A percentile compares a stretch with the other conserved stretches of the same genome.
Conservation (phyloP, 2,888 invertebrate genomes). For the Metopia argyrocephala region DNA sequence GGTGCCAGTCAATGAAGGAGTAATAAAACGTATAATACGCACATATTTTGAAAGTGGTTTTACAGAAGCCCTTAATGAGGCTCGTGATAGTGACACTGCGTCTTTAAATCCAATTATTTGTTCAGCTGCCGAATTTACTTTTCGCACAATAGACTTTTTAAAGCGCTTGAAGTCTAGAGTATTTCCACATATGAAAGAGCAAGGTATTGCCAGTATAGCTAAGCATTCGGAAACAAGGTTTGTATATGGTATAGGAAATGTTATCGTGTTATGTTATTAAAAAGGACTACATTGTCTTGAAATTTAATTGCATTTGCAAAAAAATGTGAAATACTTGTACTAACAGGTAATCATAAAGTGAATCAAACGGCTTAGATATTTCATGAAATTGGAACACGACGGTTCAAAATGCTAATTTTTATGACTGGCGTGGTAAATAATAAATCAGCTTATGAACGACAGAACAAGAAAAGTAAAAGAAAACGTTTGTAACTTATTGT, state of each 20-base stretch:
- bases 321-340: no score
- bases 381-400: no score
- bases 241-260: neutral
- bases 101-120: constrained; percentile 79
- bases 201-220: constrained; percentile 77
- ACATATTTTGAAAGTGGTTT: constrained; percentile 88
- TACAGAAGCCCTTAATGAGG: constrained; percentile 83
- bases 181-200: constrained; percentile 81
- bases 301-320: no score
- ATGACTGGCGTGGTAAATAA: no score
- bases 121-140: constrained; percentile 80
- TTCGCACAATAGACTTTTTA: constrained; percentile 80
- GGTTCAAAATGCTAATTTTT: no score
- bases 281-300: no score
- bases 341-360: no score
- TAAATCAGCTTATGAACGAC: no score
- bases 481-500: no score
- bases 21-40: constrained; percentile 86
- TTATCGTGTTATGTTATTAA: no score
- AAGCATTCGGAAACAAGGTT: constrained; percentile 80
- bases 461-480: no score
- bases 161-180: constrained; percentile 80
- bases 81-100: constrained; percentile 79
- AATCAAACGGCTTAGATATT: no score
- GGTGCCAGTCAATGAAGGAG: constrained; percentile 84